Conservation (phyloP, 2,888 invertebrate species). For the Andrena minutula region DNA sequence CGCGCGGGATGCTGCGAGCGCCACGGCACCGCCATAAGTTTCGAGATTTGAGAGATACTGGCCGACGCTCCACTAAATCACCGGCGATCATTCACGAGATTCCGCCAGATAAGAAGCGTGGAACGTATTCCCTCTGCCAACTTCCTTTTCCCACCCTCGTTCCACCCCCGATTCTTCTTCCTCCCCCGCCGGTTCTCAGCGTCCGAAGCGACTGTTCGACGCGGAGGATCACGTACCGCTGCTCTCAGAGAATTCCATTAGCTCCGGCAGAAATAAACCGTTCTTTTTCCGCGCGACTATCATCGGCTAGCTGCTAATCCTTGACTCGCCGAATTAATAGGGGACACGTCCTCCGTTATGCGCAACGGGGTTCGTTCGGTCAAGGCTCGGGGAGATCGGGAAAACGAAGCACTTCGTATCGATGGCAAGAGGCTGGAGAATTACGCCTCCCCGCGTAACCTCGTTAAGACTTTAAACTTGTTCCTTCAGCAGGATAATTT, state of each 20-base stretch:
- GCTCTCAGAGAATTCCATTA: constrained; percentile 39
- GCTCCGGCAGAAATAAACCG: constrained; percentile 40
- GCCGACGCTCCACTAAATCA: constrained; percentile 72
- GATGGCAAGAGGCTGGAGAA: not conserved
- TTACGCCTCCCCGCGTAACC: constrained; percentile 17
- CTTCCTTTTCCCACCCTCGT: constrained; percentile 14
- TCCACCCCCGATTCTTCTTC: not conserved
- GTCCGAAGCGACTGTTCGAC: constrained; percentile 6
- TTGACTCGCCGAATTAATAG: constrained; percentile 40
- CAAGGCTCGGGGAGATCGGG: constrained; percentile 29
- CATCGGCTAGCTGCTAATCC: constrained; percentile 3
- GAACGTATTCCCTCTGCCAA: constrained; percentile 65
- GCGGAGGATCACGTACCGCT: not conserved
- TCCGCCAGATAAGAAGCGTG: constrained; percentile 68
- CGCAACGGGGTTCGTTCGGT: constrained; percentile 20
- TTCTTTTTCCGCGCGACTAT: too few species aligned
- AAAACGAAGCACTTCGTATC: constrained; percentile 14
- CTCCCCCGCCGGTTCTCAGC: not conserved
- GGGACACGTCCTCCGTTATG: constrained; percentile 17
- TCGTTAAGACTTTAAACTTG: constrained; percentile 16
- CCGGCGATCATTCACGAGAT: constrained; percentile 77
- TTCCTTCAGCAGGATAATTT: not conserved
- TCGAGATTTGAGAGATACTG: constrained; percentile 69
- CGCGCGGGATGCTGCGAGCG: constrained; percentile 50
- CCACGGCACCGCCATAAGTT: constrained; percentile 67